Base-by-base conservation (phyloP, 2,888 invertebrate species). In the Drosophila buzzatii region DNA sequence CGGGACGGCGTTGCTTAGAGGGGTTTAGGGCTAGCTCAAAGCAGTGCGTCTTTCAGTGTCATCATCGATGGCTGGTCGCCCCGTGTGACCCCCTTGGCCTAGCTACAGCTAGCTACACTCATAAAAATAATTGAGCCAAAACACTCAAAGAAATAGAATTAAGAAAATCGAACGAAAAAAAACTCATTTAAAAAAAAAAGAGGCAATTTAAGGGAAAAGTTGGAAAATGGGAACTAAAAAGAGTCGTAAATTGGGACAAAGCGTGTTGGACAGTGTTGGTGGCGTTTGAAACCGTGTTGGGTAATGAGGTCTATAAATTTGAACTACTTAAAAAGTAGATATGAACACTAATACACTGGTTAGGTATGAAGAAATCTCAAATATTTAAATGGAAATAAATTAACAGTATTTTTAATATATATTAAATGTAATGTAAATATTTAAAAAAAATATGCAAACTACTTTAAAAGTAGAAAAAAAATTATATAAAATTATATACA, bases 1-100 rank as follows among this genome's bases (percentile, higher is more conserved):
- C 23, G 31, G 33, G n/a, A n/a, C n/a, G n/a, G n/a, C n/a, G n/a
- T 33, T 45, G 23, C 23, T 45, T 41, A 20, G 44, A 47, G 41
- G 31, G 44, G 42, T 12, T 51, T 51, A 51, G 37, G 51, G 60
- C 63, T 52, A 66, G 69, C 41, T 41, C 47, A 53, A 51, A 35
- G 59, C 51, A 35, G 23, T 33, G 69, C 73, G 65, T 70, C 77
- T 77, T 68, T 73, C 83, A 75, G 83, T 87, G 85, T 82, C 85
- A 85, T 85, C 85, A 82, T 76, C 82, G 69, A 60, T 58, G 63
- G 56, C 57, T 23, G 41, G 9, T 49, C 52, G 44, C 66, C 14
- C 52, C 47, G 63, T 47, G 47, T 63, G 56, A 39, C 81, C 72
- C 58, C 66, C 61, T 51, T 47, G 58, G 47, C 55, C 31, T 39